Evolutionary conservation across 2,888 invertebrate species (phyloP), one percentile per base, ranked within the genome.

Genomic region (Theodoxus fluviatilis): DNA sequence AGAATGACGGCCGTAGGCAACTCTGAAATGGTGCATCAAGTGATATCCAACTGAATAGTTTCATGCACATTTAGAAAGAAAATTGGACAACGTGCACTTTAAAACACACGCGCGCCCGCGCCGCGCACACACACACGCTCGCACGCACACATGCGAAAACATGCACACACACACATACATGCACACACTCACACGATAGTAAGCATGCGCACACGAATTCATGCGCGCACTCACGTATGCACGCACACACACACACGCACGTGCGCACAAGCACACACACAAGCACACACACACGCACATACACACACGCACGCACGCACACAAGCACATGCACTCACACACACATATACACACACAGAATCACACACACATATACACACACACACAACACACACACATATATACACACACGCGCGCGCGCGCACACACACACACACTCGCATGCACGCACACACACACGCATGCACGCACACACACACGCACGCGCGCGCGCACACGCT

Each of bases 181-280:
- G n/a, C n/a, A n/a, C n/a, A n/a, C n/a, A n/a, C n/a, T n/a, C n/a
- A n/a, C n/a, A n/a, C n/a, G n/a, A n/a, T n/a, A n/a, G n/a, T n/a
- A n/a, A n/a, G n/a, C n/a, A n/a, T n/a, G n/a, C n/a, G n/a, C n/a
- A n/a, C n/a, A n/a, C n/a, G n/a, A n/a, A n/a, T n/a, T n/a, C n/a
- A n/a, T 57, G 57, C 3, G 33, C 33, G 57, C 33, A 33, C 2
- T 28, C 22, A 28, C 43, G n/a, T n/a, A 12, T 47, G 31, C 47
- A 67, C 67, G 18, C 47, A 43, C 67, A 67, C 67, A 67, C 67
- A 67, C 47, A 67, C 49, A 67, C 67, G 49, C 31, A 67, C 31
- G 49, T 15, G 4, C 47, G 4, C 2, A 2, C 28, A 57, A 6
- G 2, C 9, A 43, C 9, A 52, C 22, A 52, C 15, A 52, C 18